A percentile compares a stretch with the other conserved stretches of the same genome.
These are phyloP conservation scores for Microtus oregoni DNA, from an alignment of 2,113 vertebrate species.

Conservation along the genomic window DNA sequence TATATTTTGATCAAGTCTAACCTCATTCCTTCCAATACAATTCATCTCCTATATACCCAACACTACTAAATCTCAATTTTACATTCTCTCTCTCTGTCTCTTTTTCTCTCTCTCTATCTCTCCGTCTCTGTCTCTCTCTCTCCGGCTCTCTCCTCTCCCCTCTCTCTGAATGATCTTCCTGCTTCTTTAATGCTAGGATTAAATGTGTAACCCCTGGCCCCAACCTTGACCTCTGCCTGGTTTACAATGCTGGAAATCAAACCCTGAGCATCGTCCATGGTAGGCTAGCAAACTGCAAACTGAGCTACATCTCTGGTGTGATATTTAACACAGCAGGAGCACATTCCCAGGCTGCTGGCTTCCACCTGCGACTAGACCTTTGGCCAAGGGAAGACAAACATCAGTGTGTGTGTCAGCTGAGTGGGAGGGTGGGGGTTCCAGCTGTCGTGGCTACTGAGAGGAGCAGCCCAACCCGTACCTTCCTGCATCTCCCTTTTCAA, in stretches of 20 bases:
- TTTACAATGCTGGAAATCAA: not conserved
- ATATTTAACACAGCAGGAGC: not conserved
- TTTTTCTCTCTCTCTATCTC: not conserved
- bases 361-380: not conserved
- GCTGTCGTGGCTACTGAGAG: not conserved
- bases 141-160: not conserved
- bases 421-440: accelerated
- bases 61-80: not conserved
- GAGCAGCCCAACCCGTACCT: accelerated
- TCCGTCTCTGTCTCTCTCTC: not conserved
- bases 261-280: not conserved
- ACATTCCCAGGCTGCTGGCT: accelerated
- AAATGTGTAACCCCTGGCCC: too few relatives aligned
- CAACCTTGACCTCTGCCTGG: not conserved
- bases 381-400: too few relatives aligned
- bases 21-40: not conserved
- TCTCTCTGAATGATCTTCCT: not conserved
- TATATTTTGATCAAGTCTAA: not conserved
- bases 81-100: not conserved
- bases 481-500: not conserved
- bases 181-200: not conserved
- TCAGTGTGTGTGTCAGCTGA: too few relatives aligned
- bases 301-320: not conserved
- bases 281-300: not conserved
- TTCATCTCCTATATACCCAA: not conserved